Evolutionary conservation across 2,888 invertebrate genomes (phyloP), one percentile per base, ranked within the genome.

Genomic region (Imbricaverruca yamaguchii): DNA sequence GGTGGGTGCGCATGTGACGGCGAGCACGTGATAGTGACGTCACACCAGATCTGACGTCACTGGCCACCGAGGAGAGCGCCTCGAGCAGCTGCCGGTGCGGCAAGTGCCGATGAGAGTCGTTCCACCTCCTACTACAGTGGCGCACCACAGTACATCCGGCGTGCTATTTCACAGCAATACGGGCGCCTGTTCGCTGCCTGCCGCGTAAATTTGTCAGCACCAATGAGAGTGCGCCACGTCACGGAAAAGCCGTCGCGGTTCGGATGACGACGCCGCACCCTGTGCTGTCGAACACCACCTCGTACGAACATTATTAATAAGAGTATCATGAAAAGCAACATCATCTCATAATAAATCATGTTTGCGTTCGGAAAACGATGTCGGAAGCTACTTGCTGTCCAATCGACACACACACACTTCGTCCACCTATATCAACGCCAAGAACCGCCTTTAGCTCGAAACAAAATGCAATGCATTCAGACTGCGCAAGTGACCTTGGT

Each of bases 1-100:
- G 74, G 21, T 53, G 74, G 55, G 74, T 74, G 74, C 74, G 74
- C 74, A 74, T 21, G 74, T 74, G 74, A 3, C 74, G 74, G 1
- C 74, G 74, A 8, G 74, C 74, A 0, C 74, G 74, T 55, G n/a
- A 53, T 55, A 74, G 13, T 10, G 55, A 65, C 65, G 23, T 74
- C 74, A 21, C 11, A 0, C 39, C 74, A 9, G 18, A 9, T 10
- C 18, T 74, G 55, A 74, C 74, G 74, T 74, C 74, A 55, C 11
- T 21, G 55, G 13, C 55, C 21, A 9, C 18, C 53, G 53, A 3
- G 18, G 9, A 21, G 55, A 74, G 74, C 18, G 74, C 55, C 55
- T 53, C 53, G 21, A 74, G 74, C 53, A 74, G 74, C 74, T 74
- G 74, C 11, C 53, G 18, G 9, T 1, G 39, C 18, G 7, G 39